These are phyloP conservation scores for Beaufortia kweichowensis DNA, from an alignment of 2,113 vertebrate species.

Conservation along the genomic window DNA sequence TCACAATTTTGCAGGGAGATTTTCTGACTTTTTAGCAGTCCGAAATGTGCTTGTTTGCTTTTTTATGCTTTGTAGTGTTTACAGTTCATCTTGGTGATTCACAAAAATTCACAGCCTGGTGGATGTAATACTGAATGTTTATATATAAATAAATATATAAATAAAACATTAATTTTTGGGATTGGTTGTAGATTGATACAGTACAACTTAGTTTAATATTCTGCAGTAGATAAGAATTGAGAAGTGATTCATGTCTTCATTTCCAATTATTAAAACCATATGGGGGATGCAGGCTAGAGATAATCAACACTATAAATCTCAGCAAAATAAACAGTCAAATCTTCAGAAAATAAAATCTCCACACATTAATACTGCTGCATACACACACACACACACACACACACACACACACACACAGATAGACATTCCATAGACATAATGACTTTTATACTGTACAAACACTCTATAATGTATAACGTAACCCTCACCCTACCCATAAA, in stretches of 20 bases:
- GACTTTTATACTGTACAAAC: conserved; percentile 28
- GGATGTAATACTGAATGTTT: not conserved
- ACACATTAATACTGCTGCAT: conserved; percentile 92
- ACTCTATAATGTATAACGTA: no score
- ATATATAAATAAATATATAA: no score
- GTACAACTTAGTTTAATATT: conserved; percentile 39
- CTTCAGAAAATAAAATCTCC: conserved; percentile 98
- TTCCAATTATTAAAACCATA: conserved; percentile 98
- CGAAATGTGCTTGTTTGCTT: not conserved
- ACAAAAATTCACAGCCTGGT: not conserved
- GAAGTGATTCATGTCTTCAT: conserved; percentile 99
- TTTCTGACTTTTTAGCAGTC: not conserved
- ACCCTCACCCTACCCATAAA: no score
- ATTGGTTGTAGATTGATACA: not conserved
- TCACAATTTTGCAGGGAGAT: not conserved
- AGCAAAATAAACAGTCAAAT: conserved; percentile 97
- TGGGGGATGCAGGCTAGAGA: conserved; percentile 94
- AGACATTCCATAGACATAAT: conserved; percentile 25
- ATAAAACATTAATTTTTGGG: no score
- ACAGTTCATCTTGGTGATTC: not conserved
- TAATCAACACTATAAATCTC: conserved; percentile 97
- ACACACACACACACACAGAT: conserved; percentile 26
- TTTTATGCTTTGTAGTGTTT: not conserved
- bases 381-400: conserved; percentile 56
- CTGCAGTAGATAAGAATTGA: conserved; percentile 83